These are phyloP conservation scores for Acutogordius australiensis DNA, from an alignment of 2,888 invertebrate genomes.

Conservation along the genomic window DNA sequence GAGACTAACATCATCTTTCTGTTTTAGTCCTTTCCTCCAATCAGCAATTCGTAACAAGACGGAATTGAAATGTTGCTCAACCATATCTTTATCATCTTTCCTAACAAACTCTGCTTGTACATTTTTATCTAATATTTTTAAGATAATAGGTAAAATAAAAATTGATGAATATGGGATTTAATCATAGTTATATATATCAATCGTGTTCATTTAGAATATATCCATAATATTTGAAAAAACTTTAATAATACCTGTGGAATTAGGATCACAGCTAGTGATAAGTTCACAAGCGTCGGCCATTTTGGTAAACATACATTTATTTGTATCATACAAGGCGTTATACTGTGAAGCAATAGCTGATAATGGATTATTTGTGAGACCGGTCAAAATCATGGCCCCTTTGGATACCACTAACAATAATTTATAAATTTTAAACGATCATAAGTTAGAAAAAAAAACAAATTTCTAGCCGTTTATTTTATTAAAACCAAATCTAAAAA, in stretches of 20 bases:
- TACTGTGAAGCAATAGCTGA: slow-evolving; percentile 19
- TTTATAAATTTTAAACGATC: no score
- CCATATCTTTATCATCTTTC: no score
- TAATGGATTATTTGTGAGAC: slow-evolving; percentile 27
- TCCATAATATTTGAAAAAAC: not conserved
- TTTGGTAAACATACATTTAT: not conserved
- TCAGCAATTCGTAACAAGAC: slow-evolving; percentile 23
- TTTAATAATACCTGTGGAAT: not conserved
- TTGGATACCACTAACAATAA: slow-evolving; percentile 22
- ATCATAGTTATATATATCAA: no score
- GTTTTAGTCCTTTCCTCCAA: slow-evolving; percentile 19
- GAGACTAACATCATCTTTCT: slow-evolving; percentile 11
- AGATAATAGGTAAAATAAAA: no score
- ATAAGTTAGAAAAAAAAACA: no score
- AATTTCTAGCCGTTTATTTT: no score
- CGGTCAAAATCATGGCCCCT: slow-evolving; percentile 27
- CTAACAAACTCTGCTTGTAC: no score
- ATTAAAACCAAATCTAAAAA: no score
- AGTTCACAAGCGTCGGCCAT: not conserved
- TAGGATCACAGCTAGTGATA: no score
- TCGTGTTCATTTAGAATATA: no score
- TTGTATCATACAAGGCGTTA: not conserved
- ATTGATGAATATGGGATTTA: no score
- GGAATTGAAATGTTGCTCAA: slow-evolving; percentile 25
- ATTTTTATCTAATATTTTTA: no score